Evolutionary conservation across 2,797 vertebrate genomes (phyloP).

Genomic region (Peromyscus nudipes): DNA sequence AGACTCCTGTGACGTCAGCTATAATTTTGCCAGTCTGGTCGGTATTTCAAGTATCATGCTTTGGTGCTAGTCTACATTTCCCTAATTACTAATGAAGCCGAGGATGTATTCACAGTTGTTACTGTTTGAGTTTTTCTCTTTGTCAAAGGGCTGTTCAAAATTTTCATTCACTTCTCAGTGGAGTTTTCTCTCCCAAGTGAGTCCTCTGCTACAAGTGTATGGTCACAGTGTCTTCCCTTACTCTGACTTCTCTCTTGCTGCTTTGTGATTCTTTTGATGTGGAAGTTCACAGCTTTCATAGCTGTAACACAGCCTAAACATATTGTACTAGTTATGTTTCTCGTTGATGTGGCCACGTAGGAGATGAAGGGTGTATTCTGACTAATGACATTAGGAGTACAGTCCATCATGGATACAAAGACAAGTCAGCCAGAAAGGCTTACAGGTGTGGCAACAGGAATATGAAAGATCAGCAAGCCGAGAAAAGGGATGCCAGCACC

Average conservation of each 20-base stretch:
- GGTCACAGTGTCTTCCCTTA: neutral
- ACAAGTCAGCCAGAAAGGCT: neutral
- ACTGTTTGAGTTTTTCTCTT: fast-evolving
- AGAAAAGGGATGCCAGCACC: neutral
- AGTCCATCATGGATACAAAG: neutral
- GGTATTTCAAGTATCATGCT: neutral
- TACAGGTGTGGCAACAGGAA: too few species aligned
- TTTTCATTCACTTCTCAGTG: neutral
- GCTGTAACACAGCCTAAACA: too few species aligned
- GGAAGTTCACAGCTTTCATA: neutral
- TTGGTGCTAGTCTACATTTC: neutral
- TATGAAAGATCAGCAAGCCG: neutral
- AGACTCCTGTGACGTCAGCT: neutral
- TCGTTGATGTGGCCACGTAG: neutral
- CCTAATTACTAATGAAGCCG: neutral
- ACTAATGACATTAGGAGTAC: neutral
- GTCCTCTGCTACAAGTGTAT: neutral
- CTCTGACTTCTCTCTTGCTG: neutral
- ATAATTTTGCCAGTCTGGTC: neutral
- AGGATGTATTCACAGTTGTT: fast-evolving
- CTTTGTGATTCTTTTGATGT: neutral
- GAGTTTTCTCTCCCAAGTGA: neutral
- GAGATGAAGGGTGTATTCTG: neutral
- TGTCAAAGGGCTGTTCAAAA: neutral
- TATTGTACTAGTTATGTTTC: neutral